Base-by-base conservation (phyloP, 2,113 vertebrate genomes). In the Hyperopisus bebe region DNA sequence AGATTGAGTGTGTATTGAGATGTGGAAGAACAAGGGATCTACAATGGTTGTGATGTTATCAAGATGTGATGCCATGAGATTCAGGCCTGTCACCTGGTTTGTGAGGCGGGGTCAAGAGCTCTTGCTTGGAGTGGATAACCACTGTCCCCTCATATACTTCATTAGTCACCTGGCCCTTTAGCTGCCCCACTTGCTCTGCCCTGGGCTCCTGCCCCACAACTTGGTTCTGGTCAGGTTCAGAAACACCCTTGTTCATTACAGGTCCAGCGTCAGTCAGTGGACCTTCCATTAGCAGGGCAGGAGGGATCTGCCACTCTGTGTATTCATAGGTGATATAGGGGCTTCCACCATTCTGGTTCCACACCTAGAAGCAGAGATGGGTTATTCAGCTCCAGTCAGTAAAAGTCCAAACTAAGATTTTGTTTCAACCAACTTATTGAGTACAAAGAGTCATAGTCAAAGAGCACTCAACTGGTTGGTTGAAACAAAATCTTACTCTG, bases 311-410 rank as follows among this genome's bases (percentile, higher is more conserved):
- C 62, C 97, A 96, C 50, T 99, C 95, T 0, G 98, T 99, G 95
- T 99, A 99, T 31, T 99, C 98, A 1, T 98, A 99, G 0, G 97
- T 98, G 93, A 99, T 98, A 90, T 98, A 98, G 0, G 98, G 98
- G 27, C 95, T 98, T 46, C 96, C 97, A 70, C 98, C 98, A 2
- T 98, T 98, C 94, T 99, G 98, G 92, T 98, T 99, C 98, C 98
- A 99, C 50, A 99, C 97, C 98, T 98, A 93, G 44, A 8, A 1
- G 35, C 85, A 19, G 48, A 87, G 6, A 27, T 31, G n/a, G n/a
- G 27, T 31, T 31, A 27, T 31, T 70, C 62, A 70, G 62, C 9
- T 70, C n/a, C 62, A 66, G 10, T 10, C 10, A 31, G 9, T 70
- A 31, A 13, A 31, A 70, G n/a, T 31, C 62, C n/a, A 80, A 6